These are phyloP conservation scores for Nephila pilipes DNA, from an alignment of 1,140 invertebrate genomes.

Conservation along the genomic window DNA sequence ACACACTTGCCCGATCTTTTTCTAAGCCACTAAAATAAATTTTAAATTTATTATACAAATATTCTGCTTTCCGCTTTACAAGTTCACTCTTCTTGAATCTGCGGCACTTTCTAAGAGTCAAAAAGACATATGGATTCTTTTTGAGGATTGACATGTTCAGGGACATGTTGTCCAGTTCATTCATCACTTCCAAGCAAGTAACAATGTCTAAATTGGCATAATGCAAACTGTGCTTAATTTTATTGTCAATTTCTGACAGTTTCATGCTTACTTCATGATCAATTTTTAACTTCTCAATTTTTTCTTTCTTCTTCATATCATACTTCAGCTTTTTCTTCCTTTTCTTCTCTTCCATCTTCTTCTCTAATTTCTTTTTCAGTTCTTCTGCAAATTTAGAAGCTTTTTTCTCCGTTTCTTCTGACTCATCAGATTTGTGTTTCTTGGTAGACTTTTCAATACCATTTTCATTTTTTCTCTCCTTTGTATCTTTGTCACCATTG, in stretches of 20 bases:
- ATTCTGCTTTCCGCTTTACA: slow-evolving; percentile 69
- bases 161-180: slow-evolving; percentile 62
- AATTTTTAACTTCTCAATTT: slow-evolving; percentile 30
- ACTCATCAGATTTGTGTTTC: slow-evolving; percentile 25
- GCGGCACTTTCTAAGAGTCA: slow-evolving; percentile 63
- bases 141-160: slow-evolving; percentile 30
- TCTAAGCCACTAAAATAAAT: slow-evolving; percentile 44
- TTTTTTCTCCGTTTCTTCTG: neutral
- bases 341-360: slow-evolving; percentile 65
- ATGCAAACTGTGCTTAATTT: slow-evolving; percentile 54
- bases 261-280: slow-evolving; percentile 44
- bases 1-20: slow-evolving; percentile 14
- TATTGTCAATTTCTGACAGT: slow-evolving; percentile 43
- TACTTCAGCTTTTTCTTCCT: slow-evolving; percentile 46
- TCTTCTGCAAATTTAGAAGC: neutral
- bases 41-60: slow-evolving; percentile 74
- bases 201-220: slow-evolving; percentile 34
- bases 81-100: slow-evolving; percentile 63
- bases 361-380: slow-evolving; percentile 52
- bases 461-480: slow-evolving; percentile 53
- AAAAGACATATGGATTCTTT: slow-evolving; percentile 58
- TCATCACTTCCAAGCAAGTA: slow-evolving; percentile 50
- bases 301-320: slow-evolving; percentile 55
- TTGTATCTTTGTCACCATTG: neutral
- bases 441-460: slow-evolving; percentile 45